Conservation (phyloP, 2,888 invertebrate species). For the Coenonympha arcania region DNA sequence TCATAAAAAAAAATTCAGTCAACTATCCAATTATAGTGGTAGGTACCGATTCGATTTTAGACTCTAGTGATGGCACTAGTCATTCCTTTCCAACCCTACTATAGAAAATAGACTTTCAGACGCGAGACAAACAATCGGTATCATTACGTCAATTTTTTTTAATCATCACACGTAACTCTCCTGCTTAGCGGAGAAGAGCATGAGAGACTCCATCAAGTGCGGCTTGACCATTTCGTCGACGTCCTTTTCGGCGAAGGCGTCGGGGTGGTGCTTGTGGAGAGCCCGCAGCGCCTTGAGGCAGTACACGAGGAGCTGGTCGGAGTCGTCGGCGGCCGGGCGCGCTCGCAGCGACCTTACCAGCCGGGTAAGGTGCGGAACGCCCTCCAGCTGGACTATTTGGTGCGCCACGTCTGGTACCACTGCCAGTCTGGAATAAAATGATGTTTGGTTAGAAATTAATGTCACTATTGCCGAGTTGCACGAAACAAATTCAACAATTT, state of each 20-base stretch:
- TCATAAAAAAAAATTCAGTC: too few relatives aligned
- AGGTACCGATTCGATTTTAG: too few relatives aligned
- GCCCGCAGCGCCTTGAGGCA: constrained; percentile 63
- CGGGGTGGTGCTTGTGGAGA: constrained; percentile 63
- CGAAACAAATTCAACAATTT: too few relatives aligned
- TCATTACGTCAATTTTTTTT: too few relatives aligned
- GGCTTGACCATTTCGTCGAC: constrained; percentile 83
- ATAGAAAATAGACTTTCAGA: too few relatives aligned
- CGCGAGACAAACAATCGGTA: too few relatives aligned
- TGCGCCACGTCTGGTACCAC: constrained; percentile 78
- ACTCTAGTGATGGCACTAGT: too few relatives aligned
- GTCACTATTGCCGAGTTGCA: background rate
- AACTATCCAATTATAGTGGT: too few relatives aligned
- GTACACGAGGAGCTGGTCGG: constrained; percentile 64
- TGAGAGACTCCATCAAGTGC: constrained; percentile 83
- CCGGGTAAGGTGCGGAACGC: constrained; percentile 77
- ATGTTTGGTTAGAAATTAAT: background rate
- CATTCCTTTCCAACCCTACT: too few relatives aligned
- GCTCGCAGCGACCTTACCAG: constrained; percentile 76
- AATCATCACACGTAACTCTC: constrained; percentile 85
- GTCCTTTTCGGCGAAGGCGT: constrained; percentile 70
- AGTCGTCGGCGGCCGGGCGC: constrained; percentile 51
- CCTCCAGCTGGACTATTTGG: constrained; percentile 81
- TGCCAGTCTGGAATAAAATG: constrained; percentile 72
- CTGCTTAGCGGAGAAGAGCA: constrained; percentile 84